phyloP scores from a whole-genome alignment of 23 tunicate species.

The Botrylloides violaceus region DNA sequence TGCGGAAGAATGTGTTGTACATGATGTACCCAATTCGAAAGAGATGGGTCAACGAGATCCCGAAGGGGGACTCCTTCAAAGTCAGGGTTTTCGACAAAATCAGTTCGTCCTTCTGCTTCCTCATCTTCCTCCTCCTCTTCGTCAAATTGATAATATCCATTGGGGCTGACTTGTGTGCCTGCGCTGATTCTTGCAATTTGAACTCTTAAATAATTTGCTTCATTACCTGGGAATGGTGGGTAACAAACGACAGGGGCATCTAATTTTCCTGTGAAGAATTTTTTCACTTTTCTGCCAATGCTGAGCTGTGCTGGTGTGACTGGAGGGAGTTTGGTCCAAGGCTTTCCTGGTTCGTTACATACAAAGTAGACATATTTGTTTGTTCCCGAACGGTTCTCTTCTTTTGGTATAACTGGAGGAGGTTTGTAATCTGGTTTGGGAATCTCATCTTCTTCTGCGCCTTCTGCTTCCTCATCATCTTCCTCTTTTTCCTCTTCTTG shows the following conservation, averaged over 20 bases:
- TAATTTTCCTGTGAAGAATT: conserved; percentile 87
- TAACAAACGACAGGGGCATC: conserved; percentile 78
- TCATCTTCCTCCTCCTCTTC: conserved; percentile 99
- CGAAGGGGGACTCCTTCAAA: conserved; percentile 87
- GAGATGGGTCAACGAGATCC: conserved; percentile 76
- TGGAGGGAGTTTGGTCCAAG: conserved; percentile 90
- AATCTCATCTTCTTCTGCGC: conserved; percentile 76
- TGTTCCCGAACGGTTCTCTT: conserved; percentile 76
- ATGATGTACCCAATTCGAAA: conserved; percentile 98
- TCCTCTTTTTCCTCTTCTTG: conserved; percentile 75
- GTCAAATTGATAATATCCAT: conserved; percentile 79
- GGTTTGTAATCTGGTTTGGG: conserved; percentile 98
- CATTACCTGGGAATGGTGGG: conserved; percentile 98
- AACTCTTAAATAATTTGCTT: conserved; percentile 83
- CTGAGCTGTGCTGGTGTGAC: conserved; percentile 88
- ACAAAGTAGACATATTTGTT: conserved; percentile 97
- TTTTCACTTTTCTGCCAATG: conserved; percentile 64
- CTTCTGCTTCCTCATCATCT: conserved; percentile 94
- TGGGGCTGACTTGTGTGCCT: conserved; percentile 96
- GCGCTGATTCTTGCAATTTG: conserved; percentile 95
- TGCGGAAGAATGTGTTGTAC: conserved; percentile 93
- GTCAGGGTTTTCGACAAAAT: conserved; percentile 88
- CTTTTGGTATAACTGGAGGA: conserved; percentile 95
- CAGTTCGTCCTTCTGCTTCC: conserved; percentile 82
- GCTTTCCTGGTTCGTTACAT: conserved; percentile 92